phyloP scores from a whole-genome alignment of 2,113 vertebrate genomes.

The Boleophthalmus pectinirostris region DNA sequence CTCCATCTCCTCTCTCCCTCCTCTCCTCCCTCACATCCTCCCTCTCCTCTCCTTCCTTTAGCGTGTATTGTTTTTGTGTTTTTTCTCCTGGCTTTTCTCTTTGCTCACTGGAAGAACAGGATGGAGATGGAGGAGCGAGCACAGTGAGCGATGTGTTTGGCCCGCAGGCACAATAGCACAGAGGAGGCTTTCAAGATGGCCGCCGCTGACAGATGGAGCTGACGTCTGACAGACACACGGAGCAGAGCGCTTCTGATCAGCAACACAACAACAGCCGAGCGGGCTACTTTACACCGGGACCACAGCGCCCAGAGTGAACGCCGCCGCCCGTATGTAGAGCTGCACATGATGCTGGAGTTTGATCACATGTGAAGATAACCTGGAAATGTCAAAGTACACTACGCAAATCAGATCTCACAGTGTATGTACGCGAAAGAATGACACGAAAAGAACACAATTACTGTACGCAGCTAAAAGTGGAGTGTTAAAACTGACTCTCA shows the following conservation, averaged over 20 bases:
- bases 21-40: constrained; percentile 23
- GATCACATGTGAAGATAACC: neutral
- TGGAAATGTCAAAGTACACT: neutral
- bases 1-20: neutral
- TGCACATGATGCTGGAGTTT: neutral
- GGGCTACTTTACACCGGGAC: constrained; percentile 33
- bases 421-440: too few species aligned
- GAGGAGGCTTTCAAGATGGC: constrained; percentile 66
- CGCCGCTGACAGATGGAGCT: constrained; percentile 63
- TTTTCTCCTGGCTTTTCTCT: constrained; percentile 55
- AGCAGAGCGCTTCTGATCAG: constrained; percentile 42
- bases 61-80: constrained; percentile 53
- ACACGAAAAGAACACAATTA: too few species aligned
- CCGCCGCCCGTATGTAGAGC: neutral
- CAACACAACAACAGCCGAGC: constrained; percentile 14
- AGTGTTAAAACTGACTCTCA: too few species aligned
- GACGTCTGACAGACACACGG: constrained; percentile 63
- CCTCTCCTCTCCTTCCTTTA: constrained; percentile 61
- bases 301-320: neutral
- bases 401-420: too few species aligned
- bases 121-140: constrained; percentile 10
- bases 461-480: too few species aligned
- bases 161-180: constrained; percentile 65
- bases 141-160: constrained; percentile 66
- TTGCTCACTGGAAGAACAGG: constrained; percentile 49